Conservation (phyloP, 2,113 vertebrate genomes). For the Hippocampus abdominalis region DNA sequence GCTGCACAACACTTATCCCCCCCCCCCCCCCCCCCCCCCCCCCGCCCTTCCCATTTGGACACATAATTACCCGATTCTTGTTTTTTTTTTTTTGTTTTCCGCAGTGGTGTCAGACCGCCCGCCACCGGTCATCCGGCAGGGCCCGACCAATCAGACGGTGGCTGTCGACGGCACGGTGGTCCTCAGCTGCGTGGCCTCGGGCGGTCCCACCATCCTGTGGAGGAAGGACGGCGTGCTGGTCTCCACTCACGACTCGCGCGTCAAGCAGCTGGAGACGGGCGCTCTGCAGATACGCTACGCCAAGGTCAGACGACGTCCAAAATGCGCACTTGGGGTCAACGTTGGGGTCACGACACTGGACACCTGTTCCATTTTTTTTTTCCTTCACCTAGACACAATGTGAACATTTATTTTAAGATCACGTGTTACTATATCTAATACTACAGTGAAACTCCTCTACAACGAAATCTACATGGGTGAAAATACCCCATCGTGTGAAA, state of each 20-base stretch:
- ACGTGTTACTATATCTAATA: too few relatives aligned
- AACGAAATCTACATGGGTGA: too few relatives aligned
- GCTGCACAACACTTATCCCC: conserved; percentile 20
- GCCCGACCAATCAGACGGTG: conserved; percentile 94
- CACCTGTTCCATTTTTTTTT: too few relatives aligned
- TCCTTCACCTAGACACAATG: too few relatives aligned
- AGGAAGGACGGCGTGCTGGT: conserved; percentile 87
- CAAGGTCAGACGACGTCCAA: conserved; percentile 76
- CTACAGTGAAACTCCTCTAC: too few relatives aligned
- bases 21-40: conserved; percentile 18
- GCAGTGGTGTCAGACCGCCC: conserved; percentile 94
- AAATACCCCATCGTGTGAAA: too few relatives aligned
- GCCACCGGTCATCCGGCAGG: conserved; percentile 92
- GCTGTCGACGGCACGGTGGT: conserved; percentile 89
- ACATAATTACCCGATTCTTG: conserved; percentile 20
- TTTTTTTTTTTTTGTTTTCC: conserved; percentile 11
- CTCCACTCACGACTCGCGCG: conserved; percentile 90
- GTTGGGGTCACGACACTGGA: too few relatives aligned
- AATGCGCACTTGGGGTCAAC: too few relatives aligned
- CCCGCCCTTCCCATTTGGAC: conserved; percentile 7
- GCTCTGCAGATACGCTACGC: conserved; percentile 90
- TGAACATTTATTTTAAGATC: too few relatives aligned
- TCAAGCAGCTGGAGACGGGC: conserved; percentile 88
- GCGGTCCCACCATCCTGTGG: conserved; percentile 91
- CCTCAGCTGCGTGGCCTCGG: conserved; percentile 84